A percentile compares a stretch with the other conserved stretches of the same genome.
phyloP scores from a whole-genome alignment of 37 sponge, comb jelly and placozoan species.

The Hexactinellida sp. region DNA sequence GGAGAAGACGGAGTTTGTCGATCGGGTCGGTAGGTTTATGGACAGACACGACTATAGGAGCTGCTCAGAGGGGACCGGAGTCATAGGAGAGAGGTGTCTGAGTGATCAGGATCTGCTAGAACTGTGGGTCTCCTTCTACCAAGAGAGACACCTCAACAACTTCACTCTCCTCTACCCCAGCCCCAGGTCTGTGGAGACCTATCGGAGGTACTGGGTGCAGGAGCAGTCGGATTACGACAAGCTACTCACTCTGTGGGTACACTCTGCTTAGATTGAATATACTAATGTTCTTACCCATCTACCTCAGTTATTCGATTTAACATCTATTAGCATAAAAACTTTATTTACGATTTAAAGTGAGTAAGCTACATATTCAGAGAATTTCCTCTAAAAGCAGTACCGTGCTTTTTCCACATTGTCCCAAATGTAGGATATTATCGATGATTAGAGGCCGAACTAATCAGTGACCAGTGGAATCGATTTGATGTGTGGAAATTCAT shows the following conservation, averaged over 20 bases:
- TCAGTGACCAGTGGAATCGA: too few species aligned
- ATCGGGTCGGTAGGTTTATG: background rate
- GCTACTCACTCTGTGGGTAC: background rate
- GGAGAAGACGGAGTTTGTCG: background rate
- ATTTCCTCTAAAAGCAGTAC: too few species aligned
- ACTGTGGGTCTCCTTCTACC: background rate
- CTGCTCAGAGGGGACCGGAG: background rate
- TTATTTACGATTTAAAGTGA: too few species aligned
- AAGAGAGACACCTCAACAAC: background rate
- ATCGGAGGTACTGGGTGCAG: background rate
- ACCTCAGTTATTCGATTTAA: too few species aligned
- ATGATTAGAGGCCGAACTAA: too few species aligned
- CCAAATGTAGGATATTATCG: too few species aligned
- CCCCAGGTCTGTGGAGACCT: background rate
- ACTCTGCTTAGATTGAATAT: too few species aligned
- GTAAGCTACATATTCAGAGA: too few species aligned
- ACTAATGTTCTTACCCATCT: too few species aligned
- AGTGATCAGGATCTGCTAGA: background rate
- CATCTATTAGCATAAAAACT: too few species aligned
- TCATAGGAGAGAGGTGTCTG: background rate
- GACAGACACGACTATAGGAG: background rate
- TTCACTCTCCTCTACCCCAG: background rate
- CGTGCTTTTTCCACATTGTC: too few species aligned
- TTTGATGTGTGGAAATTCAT: too few species aligned
- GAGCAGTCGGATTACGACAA: background rate